These are phyloP conservation scores for Madoqua kirkii DNA, from an alignment of 2,113 vertebrate species.

Conservation along the genomic window DNA sequence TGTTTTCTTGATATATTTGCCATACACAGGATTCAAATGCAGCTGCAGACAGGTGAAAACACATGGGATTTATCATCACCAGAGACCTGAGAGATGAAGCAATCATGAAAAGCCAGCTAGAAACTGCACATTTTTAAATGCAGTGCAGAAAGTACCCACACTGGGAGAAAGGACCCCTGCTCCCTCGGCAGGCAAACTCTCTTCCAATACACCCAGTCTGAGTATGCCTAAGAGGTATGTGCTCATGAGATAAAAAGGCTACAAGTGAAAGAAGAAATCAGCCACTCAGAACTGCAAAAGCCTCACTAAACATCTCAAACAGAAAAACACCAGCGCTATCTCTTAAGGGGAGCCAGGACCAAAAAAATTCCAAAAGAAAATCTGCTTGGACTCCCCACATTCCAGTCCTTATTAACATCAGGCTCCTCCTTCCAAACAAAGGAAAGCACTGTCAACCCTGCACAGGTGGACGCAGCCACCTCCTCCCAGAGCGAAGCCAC, in stretches of 20 bases:
- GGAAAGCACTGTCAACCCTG: background rate
- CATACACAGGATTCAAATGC: background rate
- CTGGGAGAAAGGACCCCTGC: background rate
- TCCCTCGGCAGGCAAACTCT: background rate
- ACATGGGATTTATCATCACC: background rate
- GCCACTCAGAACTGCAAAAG: background rate
- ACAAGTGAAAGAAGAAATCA: background rate
- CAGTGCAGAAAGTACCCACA: background rate
- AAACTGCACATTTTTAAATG: background rate
- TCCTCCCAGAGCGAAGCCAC: background rate
- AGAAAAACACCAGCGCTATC: conserved; percentile 12
- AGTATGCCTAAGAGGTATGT: background rate
- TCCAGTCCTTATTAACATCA: conserved; percentile 56
- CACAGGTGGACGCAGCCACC: conserved; percentile 8
- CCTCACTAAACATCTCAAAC: background rate
- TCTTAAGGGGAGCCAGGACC: conserved; percentile 24
- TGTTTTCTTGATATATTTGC: conserved; percentile 54
- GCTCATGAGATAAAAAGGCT: background rate
- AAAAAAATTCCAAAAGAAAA: conserved; percentile 38
- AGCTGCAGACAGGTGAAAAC: conserved; percentile 43
- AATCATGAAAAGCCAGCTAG: background rate
- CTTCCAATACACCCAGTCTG: background rate
- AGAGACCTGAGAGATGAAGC: background rate
- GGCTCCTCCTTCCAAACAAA: conserved; percentile 57
- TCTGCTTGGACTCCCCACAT: conserved; percentile 50